Base-by-base conservation (phyloP, 2,888 invertebrate genomes). In the Idaea dimidiata region DNA sequence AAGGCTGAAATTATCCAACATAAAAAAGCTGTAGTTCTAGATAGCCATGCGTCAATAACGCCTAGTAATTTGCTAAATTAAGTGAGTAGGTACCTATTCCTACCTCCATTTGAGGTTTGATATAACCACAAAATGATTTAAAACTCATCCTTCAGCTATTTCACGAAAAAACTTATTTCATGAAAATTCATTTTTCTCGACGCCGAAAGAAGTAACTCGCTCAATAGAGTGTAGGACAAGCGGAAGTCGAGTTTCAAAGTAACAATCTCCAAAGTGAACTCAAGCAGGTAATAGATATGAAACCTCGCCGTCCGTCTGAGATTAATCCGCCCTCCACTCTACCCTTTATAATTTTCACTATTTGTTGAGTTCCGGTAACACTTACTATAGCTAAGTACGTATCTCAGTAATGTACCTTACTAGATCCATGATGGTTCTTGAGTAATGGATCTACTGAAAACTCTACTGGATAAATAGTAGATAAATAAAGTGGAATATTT, bases 311-410 rank as follows among this genome's bases (percentile, higher is more conserved):
- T 58, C 18, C 59, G n/a, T 7, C 10, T 18, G 17, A 69, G 72
- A 75, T 79, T 79, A 77, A 80, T 80, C 76, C 73, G 63, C 72
- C 73, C 74, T 75, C 77, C 78, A 76, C 63, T 77, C 72, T 78
- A 80, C 82, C 81, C 76, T 81, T 77, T 68, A 79, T 83, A 81
- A 83, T 80, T 74, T 43, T 66, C 62, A 67, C 74, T 76, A 80
- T 79, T 77, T 75, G 73, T 77, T 72, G 70, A 69, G 72, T 68
- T 76, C 3, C 14, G 43, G 43, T 43, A 43, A 3, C 43, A 8
- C 8, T 43, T 3, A 43, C 14, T 43, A 43, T 10, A 43, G 14
- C 10, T 43, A 43, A 6, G 14, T 10, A 8, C 14, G 43, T 43
- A 10, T 43, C 14, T 43, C 14, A 43, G 43, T 8, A 43, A 14